phyloP scores from a whole-genome alignment of 2,888 invertebrate genomes.

The Meiosimyza platycephala region DNA sequence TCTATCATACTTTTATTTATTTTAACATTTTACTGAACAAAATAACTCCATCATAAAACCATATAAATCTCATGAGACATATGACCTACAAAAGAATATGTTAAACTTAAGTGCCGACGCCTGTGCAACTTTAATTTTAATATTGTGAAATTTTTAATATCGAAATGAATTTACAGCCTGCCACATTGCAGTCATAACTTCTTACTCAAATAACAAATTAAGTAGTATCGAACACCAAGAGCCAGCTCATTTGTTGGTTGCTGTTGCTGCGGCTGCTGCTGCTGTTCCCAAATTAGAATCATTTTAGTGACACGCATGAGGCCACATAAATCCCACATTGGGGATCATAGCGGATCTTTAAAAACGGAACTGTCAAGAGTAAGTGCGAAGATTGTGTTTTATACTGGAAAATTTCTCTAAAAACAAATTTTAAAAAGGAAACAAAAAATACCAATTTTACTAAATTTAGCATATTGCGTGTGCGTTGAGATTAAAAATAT shows the following conservation, averaged over 20 bases:
- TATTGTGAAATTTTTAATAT: too few species aligned
- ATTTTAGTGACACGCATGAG: slow-evolving; percentile 13
- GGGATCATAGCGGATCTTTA: slow-evolving; percentile 1
- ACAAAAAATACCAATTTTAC: too few species aligned
- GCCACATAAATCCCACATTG: slow-evolving; percentile 1
- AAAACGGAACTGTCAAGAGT: not conserved
- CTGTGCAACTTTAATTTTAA: too few species aligned
- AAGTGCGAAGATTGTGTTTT: not conserved
- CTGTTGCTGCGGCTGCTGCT: not conserved
- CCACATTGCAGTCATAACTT: slow-evolving; percentile 7
- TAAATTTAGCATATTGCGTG: slow-evolving; percentile 9
- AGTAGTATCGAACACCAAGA: not conserved
- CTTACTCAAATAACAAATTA: slow-evolving; percentile 7
- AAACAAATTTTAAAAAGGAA: not conserved
- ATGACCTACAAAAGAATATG: too few species aligned
- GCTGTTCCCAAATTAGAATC: slow-evolving; percentile 7
- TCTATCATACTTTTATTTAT: too few species aligned
- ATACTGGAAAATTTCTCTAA: not conserved
- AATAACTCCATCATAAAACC: too few species aligned
- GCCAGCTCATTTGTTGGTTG: not conserved
- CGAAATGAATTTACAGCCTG: not conserved
- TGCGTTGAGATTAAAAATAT: slow-evolving; percentile 19
- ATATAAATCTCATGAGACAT: too few species aligned
- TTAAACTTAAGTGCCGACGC: too few species aligned
- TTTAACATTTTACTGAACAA: too few species aligned